Conservation (phyloP, 2,888 invertebrate genomes). For the Drosophila antonietae region DNA sequence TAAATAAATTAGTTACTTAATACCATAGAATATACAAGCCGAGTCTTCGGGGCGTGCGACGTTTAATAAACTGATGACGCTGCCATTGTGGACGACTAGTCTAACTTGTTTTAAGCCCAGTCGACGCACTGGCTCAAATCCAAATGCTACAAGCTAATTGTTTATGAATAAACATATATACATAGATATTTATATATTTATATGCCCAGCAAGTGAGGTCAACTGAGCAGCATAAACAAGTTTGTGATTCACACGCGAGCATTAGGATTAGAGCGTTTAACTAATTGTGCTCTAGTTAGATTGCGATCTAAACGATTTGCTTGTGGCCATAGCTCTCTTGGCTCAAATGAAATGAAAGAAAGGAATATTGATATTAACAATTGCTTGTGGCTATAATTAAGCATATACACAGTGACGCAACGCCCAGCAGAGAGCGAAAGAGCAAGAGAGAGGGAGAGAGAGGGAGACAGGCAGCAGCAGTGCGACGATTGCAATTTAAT, state of each 20-base stretch:
- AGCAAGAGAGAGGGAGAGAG: neutral
- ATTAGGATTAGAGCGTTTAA: neutral
- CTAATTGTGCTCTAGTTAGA: constrained; percentile 15
- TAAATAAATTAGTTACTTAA: constrained; percentile 61
- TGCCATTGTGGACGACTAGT: constrained; percentile 53
- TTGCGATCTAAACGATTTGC: neutral
- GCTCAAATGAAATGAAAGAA: neutral
- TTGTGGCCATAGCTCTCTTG: neutral
- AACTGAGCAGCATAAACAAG: constrained; percentile 46
- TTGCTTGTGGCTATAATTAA: neutral
- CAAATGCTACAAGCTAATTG: constrained; percentile 58
- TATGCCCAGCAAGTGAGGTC: constrained; percentile 30
- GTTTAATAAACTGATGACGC: constrained; percentile 33
- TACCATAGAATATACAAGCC: constrained; percentile 32
- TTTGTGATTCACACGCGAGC: constrained; percentile 57
- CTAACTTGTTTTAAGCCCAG: constrained; percentile 63
- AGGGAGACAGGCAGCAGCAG: neutral
- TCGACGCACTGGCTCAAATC: constrained; percentile 32
- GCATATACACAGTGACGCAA: constrained; percentile 1
- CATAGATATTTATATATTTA: neutral
- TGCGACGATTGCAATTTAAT: constrained; percentile 61
- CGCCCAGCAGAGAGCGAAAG: neutral
- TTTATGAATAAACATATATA: constrained; percentile 16
- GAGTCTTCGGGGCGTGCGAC: constrained; percentile 18
- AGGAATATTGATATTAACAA: neutral